Base-by-base conservation (phyloP, 2,888 invertebrate species). In the Trachelus iudaicus region DNA sequence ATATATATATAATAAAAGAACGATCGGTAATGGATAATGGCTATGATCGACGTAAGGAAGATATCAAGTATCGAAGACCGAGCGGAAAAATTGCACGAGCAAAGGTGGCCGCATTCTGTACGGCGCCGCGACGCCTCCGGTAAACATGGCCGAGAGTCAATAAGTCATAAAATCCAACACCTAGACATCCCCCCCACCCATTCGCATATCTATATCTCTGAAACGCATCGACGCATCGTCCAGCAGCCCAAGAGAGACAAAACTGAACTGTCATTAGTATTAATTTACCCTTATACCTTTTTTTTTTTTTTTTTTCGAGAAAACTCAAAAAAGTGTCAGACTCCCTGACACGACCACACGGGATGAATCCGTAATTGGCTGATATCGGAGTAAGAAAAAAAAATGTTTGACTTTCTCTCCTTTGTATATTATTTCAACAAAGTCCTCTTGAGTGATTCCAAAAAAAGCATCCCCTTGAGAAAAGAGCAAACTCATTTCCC, bases 131-230 rank as follows among this genome's bases (percentile, higher is more conserved):
- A 80, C 82, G 81, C 78, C 83, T 87, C 85, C 87, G 84, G 89
- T 88, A 89, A 89, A 89, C 87, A 87, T 89, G 84, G 79, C 84
- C 85, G 83, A 87, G 86, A 89, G 88, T 89, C 88, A 88, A 90
- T 89, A 89, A 89, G 89, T 89, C 89, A 88, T 89, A 89, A 89
- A 89, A 88, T 85, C 85, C 85, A 87, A 85, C 87, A 86, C 84
- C 84, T 84, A 86, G 82, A 71, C 34, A 9, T 23, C 9, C 56
- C 56, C 56, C 56, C 23, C 56, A 15, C 23, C 23, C 23, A 79
- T 81, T 83, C 82, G 79, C 80, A 79, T 82, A 84, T 85, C 81
- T 79, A 76, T 81, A 56, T 56, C 56, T 56, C 23, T 56, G 23
- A 56, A 56, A 56, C 56, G 75, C 74, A 75, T 23, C 77, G 69